Evolutionary conservation across 2,888 invertebrate species (phyloP).

Genomic region (Gastrophysa polygoni): DNA sequence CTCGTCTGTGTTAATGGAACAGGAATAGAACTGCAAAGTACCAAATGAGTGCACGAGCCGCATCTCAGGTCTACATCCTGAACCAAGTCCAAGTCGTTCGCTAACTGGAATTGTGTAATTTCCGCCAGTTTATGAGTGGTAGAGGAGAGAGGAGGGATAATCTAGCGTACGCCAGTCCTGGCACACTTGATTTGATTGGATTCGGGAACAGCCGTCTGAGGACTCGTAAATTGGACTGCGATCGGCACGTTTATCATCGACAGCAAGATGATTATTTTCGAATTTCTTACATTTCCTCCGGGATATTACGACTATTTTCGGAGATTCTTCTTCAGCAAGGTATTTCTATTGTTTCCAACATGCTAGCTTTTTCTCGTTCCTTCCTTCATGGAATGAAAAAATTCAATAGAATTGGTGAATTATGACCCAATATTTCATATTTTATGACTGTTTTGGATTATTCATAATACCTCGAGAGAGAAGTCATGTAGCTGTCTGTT

Average conservation of each 20-base stretch:
- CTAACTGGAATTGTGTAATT: conserved; percentile 54
- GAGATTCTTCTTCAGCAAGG: not conserved
- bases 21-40: conserved; percentile 33
- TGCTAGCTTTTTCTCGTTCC: too few relatives aligned
- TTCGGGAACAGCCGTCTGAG: conserved; percentile 53
- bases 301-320: conserved; percentile 28
- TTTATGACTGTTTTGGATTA: too few relatives aligned
- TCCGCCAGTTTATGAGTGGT: conserved; percentile 53
- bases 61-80: conserved; percentile 30
- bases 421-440: too few relatives aligned
- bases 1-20: conserved; percentile 42
- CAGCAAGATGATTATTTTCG: conserved; percentile 47
- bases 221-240: conserved; percentile 53
- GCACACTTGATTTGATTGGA: conserved; percentile 57
- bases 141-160: conserved; percentile 39
- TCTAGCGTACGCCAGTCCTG: conserved; percentile 46
- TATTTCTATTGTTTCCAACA: not conserved
- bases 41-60: conserved; percentile 46
- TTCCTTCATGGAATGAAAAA: too few relatives aligned
- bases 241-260: conserved; percentile 50
- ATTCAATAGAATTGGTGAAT: too few relatives aligned
- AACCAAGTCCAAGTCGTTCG: conserved; percentile 49
- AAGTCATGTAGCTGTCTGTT: too few relatives aligned
- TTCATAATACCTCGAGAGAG: too few relatives aligned
- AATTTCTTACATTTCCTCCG: conserved; percentile 38